Conservation (phyloP, 1,140 invertebrate species). For the Tenebrio molitor region DNA sequence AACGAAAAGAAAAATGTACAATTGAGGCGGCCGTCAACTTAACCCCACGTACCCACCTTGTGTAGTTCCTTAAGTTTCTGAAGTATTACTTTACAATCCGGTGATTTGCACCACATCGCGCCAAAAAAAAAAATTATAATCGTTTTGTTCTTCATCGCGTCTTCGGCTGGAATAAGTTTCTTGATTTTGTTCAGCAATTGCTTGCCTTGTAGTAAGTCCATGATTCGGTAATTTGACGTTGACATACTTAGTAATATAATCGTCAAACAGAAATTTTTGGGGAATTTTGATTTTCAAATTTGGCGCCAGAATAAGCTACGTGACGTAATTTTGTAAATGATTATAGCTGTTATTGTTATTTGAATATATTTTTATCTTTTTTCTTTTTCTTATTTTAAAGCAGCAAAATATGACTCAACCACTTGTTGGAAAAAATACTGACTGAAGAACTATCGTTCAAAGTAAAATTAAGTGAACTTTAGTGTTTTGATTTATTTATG, state of each 20-base stretch:
- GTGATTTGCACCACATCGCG: constrained; percentile 29
- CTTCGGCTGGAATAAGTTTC: constrained; percentile 35
- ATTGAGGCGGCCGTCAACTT: background rate
- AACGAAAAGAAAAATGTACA: constrained; percentile 16
- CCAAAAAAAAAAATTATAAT: constrained; percentile 53
- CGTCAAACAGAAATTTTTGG: constrained; percentile 16
- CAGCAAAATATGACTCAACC: too few relatives aligned
- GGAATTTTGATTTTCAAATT: constrained; percentile 7
- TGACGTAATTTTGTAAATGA: too few relatives aligned
- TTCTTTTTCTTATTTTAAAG: too few relatives aligned
- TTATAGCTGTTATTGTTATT: too few relatives aligned
- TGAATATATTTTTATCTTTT: too few relatives aligned
- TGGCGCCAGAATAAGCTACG: background rate
- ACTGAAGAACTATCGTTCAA: too few relatives aligned
- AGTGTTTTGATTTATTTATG: too few relatives aligned
- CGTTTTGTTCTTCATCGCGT: constrained; percentile 47
- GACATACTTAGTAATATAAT: too few relatives aligned
- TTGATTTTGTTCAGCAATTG: constrained; percentile 45
- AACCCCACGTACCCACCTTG: constrained; percentile 32
- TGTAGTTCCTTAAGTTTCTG: constrained; percentile 53
- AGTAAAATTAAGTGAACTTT: too few relatives aligned
- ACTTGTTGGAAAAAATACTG: too few relatives aligned
- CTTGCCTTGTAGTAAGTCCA: constrained; percentile 32
- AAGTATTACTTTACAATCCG: constrained; percentile 51
- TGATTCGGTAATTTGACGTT: constrained; percentile 18